phyloP scores from a whole-genome alignment of 2,113 vertebrate genomes.

The Chlorodrepanis virens region DNA sequence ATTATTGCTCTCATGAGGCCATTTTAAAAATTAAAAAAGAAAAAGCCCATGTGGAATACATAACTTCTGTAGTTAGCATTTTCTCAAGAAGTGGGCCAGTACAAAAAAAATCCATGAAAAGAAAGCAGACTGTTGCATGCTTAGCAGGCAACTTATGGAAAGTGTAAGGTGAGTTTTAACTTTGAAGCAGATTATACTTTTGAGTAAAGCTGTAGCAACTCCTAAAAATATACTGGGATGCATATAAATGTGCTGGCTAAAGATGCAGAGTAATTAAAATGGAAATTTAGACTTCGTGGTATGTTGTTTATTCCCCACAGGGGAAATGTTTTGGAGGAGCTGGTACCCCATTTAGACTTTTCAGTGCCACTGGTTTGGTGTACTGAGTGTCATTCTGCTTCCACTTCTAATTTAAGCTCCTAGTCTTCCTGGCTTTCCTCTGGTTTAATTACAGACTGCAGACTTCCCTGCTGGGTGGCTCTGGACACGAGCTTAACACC shows the following conservation, averaged over 20 bases:
- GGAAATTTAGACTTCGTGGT: conserved; percentile 1
- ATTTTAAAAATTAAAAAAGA: neutral
- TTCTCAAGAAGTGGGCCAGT: neutral
- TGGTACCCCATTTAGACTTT: neutral
- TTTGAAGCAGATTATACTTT: neutral
- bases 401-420: neutral
- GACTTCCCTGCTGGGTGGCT: neutral
- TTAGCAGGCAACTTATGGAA: neutral
- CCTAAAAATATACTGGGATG: neutral
- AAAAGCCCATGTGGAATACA: neutral
- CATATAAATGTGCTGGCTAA: neutral
- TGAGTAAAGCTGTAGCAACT: neutral
- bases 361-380: neutral
- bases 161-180: neutral
- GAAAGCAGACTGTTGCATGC: neutral
- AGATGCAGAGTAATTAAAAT: conserved; percentile 2
- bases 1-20: neutral
- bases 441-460: neutral
- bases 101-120: neutral
- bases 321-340: neutral
- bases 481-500: neutral
- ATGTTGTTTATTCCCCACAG: neutral
- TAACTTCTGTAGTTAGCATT: neutral
- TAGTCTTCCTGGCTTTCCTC: neutral
- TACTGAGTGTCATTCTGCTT: neutral